Base-by-base conservation (phyloP, 2,797 vertebrate genomes). In the Danio kyathit region DNA sequence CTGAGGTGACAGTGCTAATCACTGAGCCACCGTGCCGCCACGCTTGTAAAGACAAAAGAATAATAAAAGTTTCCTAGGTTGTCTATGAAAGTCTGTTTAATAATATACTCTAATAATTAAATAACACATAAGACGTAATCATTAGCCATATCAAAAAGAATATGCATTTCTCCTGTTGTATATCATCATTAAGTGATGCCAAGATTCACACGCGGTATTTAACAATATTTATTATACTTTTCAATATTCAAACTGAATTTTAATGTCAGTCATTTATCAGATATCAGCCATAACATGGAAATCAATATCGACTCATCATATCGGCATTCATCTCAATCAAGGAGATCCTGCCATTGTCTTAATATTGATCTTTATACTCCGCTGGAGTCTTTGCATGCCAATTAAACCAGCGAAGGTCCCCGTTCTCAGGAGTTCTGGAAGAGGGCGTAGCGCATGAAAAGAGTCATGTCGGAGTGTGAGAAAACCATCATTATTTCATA, bases 401-500 rank as follows among this genome's bases (percentile, higher is more conserved):
- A 87, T 88, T 87, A 86, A 84, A 78, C 67, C 9, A 63, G 60
- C 6, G 6, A 61, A 44, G 52, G 71, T 78, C 66, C 21, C 52
- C 70, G 49, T 48, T 72, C 71, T 67, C 57, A 57, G 56, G 57
- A 79, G 64, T 43, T 40, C 11, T 10, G 8, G 56, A 29, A 59
- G 48, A 56, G 51, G 21, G 90, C 16, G 17, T n/a, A 64, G 60
- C 46, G 11, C 44, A 56, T 61, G 52, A 75, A 81, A 54, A 79
- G 48, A 51, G 38, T 78, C 51, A 46, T 64, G 65, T 78, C 69
- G 6, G 21, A 70, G 41, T 17, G 48, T 56, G 41, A 81, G 70
- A 82, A 71, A 74, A 51, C 44, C 59, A 82, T 79, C 76, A 82
- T 80, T 80, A 83, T 83, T 87, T 83, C 40, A 73, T 85, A 84